phyloP scores from a whole-genome alignment of 2,888 invertebrate species.

The Phoenoteleia sp. region DNA sequence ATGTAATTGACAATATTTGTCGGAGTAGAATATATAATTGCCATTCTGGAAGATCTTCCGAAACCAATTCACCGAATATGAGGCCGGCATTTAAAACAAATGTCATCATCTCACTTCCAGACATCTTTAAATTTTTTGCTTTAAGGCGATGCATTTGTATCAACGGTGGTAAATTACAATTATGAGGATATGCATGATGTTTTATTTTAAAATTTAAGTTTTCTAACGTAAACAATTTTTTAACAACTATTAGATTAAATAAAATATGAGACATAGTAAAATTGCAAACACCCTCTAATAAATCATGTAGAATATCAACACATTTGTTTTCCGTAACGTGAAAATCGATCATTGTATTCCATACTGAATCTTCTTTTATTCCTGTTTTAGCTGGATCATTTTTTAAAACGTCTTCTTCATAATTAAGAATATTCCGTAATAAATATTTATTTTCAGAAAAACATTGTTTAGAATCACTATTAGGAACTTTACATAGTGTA shows the following conservation, averaged over 20 bases:
- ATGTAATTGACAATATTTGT: conserved; percentile 38
- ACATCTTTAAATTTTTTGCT: conserved; percentile 68
- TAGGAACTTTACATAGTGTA: conserved; percentile 1
- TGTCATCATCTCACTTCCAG: conserved; percentile 49
- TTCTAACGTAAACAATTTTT: conserved; percentile 15
- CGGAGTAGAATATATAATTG: conserved; percentile 27
- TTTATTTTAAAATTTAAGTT: conserved; percentile 53
- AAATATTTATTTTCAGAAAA: not conserved
- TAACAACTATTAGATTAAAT: not conserved
- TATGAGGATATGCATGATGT: conserved; percentile 26
- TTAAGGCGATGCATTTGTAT: conserved; percentile 55
- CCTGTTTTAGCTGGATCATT: not conserved
- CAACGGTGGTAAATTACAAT: conserved; percentile 63
- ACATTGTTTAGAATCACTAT: not conserved
- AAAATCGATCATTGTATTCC: conserved; percentile 8
- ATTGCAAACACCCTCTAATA: conserved; percentile 19
- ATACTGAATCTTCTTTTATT: conserved; percentile 14
- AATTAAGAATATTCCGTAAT: not conserved
- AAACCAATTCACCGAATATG: conserved; percentile 48
- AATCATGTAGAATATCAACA: conserved; percentile 19
- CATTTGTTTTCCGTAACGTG: conserved; percentile 24
- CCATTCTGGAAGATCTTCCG: conserved; percentile 24
- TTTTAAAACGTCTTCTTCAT: not conserved
- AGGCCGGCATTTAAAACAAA: conserved; percentile 37
- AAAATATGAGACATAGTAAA: not conserved